A percentile compares a stretch with the other conserved stretches of the same genome.
Evolutionary conservation across 1,140 invertebrate genomes (phyloP).

Genomic region (Drusus annulatus): DNA sequence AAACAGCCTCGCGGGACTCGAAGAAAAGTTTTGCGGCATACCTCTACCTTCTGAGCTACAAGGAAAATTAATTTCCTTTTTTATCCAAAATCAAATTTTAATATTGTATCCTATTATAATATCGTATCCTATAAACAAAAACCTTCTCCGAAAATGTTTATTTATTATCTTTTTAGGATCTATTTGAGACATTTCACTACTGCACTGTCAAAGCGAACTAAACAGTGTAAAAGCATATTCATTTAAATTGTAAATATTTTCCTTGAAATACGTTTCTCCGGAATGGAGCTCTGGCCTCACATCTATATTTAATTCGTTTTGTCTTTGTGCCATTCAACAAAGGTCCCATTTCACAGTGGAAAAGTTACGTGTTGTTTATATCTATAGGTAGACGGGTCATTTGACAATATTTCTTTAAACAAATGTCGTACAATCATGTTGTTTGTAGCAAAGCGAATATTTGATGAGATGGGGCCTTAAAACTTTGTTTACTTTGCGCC

Average conservation of each 20-base stretch:
- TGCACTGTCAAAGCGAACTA: no score
- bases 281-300: neutral
- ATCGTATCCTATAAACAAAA: no score
- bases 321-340: slow-evolving; percentile 12
- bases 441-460: slow-evolving; percentile 1
- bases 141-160: no score
- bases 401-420: neutral
- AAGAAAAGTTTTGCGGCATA: no score
- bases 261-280: neutral
- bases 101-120: no score
- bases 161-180: no score
- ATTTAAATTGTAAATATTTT: slow-evolving; percentile 28
- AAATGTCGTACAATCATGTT: neutral
- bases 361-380: neutral
- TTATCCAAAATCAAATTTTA: no score
- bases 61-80: no score
- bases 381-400: neutral
- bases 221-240: neutral
- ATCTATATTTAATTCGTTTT: slow-evolving; percentile 6
- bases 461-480: neutral
- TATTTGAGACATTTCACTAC: no score
- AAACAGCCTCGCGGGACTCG: no score
- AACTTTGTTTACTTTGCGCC: no score
- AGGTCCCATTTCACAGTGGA: neutral
- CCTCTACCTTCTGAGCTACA: no score